Conservation (phyloP, 2,797 vertebrate genomes). For the Oreochromis mossambicus region DNA sequence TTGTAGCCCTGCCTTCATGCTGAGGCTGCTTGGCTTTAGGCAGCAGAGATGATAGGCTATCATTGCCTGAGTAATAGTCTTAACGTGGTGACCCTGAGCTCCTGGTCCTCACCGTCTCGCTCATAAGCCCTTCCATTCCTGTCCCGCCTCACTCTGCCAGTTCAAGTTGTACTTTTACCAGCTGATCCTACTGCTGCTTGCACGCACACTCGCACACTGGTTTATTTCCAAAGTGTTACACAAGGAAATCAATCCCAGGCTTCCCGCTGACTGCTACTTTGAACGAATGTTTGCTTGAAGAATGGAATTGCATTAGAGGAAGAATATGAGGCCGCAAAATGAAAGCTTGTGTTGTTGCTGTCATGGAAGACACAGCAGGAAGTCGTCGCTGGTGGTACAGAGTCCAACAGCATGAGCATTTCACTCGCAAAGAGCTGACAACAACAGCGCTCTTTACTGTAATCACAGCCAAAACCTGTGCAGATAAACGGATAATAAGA, state of each 20-base stretch:
- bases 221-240: slow-evolving; percentile 27
- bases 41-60: slow-evolving; percentile 3
- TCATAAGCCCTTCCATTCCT: slow-evolving; percentile 45
- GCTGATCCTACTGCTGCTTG: slow-evolving; percentile 7
- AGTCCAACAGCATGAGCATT: not conserved
- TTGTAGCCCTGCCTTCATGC: not conserved
- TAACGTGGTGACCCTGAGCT: slow-evolving; percentile 24
- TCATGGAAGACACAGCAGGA: not conserved
- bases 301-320: not conserved
- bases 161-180: not conserved
- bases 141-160: not conserved
- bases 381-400: rapidly evolving
- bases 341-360: not conserved
- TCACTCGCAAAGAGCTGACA: not conserved
- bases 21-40: not conserved
- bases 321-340: rapidly evolving
- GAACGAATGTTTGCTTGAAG: not conserved
- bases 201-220: not conserved
- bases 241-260: slow-evolving; percentile 8
- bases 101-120: slow-evolving; percentile 17
- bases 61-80: slow-evolving; percentile 27
- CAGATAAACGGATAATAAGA: rapidly evolving
- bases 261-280: not conserved
- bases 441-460: not conserved
- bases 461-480: not conserved